phyloP scores from a whole-genome alignment of 2,797 vertebrate genomes.

The Chaenodraco wilsoni region DNA sequence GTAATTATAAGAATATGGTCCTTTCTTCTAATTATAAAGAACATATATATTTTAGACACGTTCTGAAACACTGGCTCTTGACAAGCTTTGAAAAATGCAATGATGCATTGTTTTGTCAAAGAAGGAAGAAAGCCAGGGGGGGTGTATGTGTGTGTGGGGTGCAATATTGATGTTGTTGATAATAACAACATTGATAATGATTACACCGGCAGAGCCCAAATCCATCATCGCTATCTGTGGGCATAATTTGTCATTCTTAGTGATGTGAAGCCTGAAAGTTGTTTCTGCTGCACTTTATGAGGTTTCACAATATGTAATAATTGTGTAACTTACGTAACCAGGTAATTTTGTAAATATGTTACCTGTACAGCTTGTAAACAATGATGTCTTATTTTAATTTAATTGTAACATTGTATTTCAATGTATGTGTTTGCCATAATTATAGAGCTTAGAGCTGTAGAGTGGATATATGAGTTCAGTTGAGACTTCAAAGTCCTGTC shows the following conservation, averaged over 20 bases:
- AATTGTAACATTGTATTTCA: not conserved
- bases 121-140: slow-evolving; percentile 32
- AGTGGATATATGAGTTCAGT: not conserved
- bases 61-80: slow-evolving; percentile 47
- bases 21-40: slow-evolving; percentile 63
- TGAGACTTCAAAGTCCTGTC: not conserved
- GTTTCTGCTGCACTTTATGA: slow-evolving; percentile 1
- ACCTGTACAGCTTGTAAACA: not conserved
- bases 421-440: not conserved
- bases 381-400: not conserved
- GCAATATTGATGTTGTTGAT: slow-evolving; percentile 67
- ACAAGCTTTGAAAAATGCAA: slow-evolving; percentile 52
- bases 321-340: not conserved
- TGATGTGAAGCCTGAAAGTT: slow-evolving; percentile 35
- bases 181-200: slow-evolving; percentile 67
- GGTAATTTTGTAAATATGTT: not conserved
- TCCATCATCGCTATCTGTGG: slow-evolving; percentile 61
- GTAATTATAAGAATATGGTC: slow-evolving; percentile 25
- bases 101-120: slow-evolving; percentile 56
- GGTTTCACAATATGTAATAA: not conserved
- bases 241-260: slow-evolving; percentile 57
- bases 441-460: not conserved
- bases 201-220: slow-evolving; percentile 51
- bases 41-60: slow-evolving; percentile 56
- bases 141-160: slow-evolving; percentile 3